These are phyloP conservation scores for Neoascia interrupta DNA, from an alignment of 2,888 invertebrate genomes.

Conservation along the genomic window DNA sequence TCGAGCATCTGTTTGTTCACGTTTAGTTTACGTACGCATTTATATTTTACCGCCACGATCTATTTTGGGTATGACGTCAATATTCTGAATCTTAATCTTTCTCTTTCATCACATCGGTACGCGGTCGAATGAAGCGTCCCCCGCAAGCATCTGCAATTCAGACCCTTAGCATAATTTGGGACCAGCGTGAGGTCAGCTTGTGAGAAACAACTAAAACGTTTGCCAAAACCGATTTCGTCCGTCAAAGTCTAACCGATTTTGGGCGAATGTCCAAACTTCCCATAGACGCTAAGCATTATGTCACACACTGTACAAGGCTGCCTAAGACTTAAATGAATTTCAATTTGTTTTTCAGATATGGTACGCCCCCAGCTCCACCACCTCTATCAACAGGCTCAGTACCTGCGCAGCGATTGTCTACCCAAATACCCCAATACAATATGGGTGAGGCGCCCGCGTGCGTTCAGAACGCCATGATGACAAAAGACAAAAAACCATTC, in stretches of 20 bases:
- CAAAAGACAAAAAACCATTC: constrained; percentile 97
- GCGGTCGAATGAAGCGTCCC: constrained; percentile 5
- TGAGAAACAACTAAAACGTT: constrained; percentile 10
- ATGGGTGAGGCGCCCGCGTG: constrained; percentile 89
- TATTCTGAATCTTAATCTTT: constrained; percentile 34
- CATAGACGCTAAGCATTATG: constrained; percentile 46
- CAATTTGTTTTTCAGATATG: constrained; percentile 73
- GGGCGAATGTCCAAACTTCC: constrained; percentile 47
- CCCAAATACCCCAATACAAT: constrained; percentile 73
- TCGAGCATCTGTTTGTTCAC: not conserved
- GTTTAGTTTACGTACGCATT: not conserved
- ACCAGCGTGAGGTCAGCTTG: constrained; percentile 26
- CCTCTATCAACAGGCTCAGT: constrained; percentile 73
- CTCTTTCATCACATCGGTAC: not conserved
- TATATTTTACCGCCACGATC: constrained; percentile 2
- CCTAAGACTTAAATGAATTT: constrained; percentile 16
- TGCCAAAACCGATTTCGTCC: constrained; percentile 44
- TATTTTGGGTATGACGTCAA: constrained; percentile 39
- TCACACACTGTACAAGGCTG: constrained; percentile 38
- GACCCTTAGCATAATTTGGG: not conserved
- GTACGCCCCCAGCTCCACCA: constrained; percentile 80
- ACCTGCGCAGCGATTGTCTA: constrained; percentile 72
- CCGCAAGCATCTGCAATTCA: constrained; percentile 9
- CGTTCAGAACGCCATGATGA: constrained; percentile 96
- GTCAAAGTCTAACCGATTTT: constrained; percentile 42